Conservation (phyloP, 2,888 invertebrate genomes). For the Phragmatobia fuliginosa region DNA sequence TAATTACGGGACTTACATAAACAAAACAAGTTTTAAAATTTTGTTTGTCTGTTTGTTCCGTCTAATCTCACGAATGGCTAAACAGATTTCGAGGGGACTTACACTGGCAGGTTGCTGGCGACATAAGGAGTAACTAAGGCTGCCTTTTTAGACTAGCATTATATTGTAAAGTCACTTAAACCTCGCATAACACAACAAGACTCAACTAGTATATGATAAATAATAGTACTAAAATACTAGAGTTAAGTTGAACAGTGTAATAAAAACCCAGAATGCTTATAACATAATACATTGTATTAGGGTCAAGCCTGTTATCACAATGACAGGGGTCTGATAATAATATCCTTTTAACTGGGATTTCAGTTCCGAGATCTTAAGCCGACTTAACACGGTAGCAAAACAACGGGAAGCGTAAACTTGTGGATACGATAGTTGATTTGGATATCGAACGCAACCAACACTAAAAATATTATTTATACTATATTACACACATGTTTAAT, state of each 20-base stretch:
- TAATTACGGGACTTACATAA: too few species aligned
- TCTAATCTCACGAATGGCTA: too few species aligned
- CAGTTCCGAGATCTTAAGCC: background rate
- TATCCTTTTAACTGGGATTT: constrained; percentile 1
- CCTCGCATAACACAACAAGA: too few species aligned
- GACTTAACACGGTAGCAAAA: background rate
- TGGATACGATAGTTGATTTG: background rate
- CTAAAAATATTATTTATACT: background rate
- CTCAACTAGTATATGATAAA: too few species aligned
- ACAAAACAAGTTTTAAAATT: too few species aligned
- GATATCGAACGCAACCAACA: background rate
- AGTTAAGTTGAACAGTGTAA: background rate
- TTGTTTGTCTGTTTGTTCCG: too few species aligned
- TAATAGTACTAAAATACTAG: background rate
- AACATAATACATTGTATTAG: constrained; percentile 18
- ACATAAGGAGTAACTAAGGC: too few species aligned
- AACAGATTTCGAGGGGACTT: too few species aligned
- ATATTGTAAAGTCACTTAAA: too few species aligned
- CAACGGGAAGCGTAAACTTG: background rate
- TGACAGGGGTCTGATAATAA: background rate
- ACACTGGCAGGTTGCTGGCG: too few species aligned
- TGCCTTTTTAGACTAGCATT: too few species aligned
- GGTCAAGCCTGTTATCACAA: background rate
- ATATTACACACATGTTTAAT: background rate
- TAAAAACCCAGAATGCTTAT: constrained; percentile 12